Base-by-base conservation (phyloP, 2,888 invertebrate species). In the Tuberolachnus salignus region DNA sequence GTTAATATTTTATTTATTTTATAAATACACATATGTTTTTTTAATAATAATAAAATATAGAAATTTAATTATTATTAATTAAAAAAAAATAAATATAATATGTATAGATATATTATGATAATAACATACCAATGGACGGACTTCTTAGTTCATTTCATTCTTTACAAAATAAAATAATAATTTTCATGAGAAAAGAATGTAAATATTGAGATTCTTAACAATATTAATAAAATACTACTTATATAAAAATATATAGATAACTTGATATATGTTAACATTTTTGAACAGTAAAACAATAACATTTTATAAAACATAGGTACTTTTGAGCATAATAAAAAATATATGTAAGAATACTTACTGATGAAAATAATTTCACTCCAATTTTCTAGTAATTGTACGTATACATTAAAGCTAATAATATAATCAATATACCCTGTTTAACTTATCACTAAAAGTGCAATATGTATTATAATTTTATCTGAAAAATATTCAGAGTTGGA, bases 401-500 rank as follows among this genome's bases (percentile, higher is more conserved):
- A 34, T 19, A 55, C 44, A 23, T 57, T 21, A 57, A 44, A 11
- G 16, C 21, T 21, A 70, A 55, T 34, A 34, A 34, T 34, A 34
- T 3, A 34, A 34, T 4, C 13, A 59, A 46, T 34, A 19, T 26
- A 59, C 19, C 9, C 1, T 64, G 14, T 19, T 14, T 42, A 13
- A 69, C 14, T n/a, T 44, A 44, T 57, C 16, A 57, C 8, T 23
- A 44, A 23, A 21, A 44, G 19, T 19, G 11, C 23, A 44, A 21
- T 13, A 55, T 23, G 21, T 57, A 11, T 46, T 0, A 57, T 44
- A 19, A 11, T 61, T 49, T 61, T 51, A 9, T 21, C 16, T 51
- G 6, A 1, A 61, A 55, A 64, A 53, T 26, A 51, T 6, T 82
- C n/a, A 90, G 81, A 91, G 85, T 84, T 91, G 91, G 84, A 91